These are phyloP conservation scores for Capricornis sumatraensis DNA, from an alignment of 2,113 vertebrate species.

Conservation along the genomic window DNA sequence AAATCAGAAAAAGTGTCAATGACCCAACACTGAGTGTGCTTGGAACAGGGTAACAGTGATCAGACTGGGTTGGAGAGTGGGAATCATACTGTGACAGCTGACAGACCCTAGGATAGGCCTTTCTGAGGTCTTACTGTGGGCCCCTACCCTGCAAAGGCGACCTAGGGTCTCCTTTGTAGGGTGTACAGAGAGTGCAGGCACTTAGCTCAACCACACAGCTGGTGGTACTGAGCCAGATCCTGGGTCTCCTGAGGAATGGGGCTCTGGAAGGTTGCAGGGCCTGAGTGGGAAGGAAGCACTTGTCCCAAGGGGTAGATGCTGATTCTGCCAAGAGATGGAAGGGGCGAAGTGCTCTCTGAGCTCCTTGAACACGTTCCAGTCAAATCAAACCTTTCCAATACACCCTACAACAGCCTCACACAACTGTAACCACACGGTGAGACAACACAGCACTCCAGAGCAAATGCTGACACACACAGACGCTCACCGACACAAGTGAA, in stretches of 20 bases:
- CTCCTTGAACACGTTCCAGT: neutral
- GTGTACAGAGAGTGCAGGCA: neutral
- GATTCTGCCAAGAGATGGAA: neutral
- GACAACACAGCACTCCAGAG: neutral
- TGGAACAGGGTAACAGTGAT: neutral
- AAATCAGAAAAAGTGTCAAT: neutral
- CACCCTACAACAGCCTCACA: neutral
- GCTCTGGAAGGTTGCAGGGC: neutral
- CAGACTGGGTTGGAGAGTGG: neutral
- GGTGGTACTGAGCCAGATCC: neutral
- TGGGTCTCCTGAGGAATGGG: neutral
- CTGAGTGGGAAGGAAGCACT: neutral
- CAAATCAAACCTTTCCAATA: neutral
- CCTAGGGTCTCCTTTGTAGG: neutral
- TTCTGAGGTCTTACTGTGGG: neutral
- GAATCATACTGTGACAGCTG: neutral
- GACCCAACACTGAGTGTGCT: neutral
- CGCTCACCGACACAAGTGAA: neutral
- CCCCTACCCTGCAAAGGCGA: neutral
- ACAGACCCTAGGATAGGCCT: neutral
- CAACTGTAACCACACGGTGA: neutral
- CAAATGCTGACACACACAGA: neutral
- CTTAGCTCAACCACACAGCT: neutral
- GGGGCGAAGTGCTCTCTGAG: neutral
- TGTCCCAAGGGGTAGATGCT: neutral